Conservation (phyloP, 92 coral and sea anemone species). For the Heliopora coerulea region DNA sequence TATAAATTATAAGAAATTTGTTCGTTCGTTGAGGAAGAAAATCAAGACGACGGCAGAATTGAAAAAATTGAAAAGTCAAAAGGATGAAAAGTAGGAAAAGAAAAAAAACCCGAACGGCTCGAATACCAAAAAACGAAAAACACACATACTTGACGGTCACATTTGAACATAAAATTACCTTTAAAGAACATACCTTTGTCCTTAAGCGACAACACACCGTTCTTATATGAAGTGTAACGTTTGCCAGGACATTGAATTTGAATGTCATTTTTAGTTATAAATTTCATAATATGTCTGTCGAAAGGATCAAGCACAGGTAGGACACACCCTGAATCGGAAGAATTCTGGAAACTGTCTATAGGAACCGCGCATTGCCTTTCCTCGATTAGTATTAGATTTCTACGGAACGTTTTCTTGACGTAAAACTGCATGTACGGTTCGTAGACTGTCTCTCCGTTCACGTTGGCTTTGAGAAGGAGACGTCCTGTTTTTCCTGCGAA, state of each 20-base stretch:
- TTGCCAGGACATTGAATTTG: slow-evolving; percentile 66
- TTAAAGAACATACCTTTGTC: slow-evolving; percentile 21
- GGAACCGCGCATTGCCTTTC: slow-evolving; percentile 63
- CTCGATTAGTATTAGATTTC: slow-evolving; percentile 49
- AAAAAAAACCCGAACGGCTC: too few relatives aligned
- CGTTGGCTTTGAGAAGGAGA: slow-evolving; percentile 56
- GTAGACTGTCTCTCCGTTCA: slow-evolving; percentile 44
- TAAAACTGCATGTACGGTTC: slow-evolving; percentile 48
- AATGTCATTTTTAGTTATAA: slow-evolving; percentile 46
- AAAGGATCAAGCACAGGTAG: slow-evolving; percentile 82
- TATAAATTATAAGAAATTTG: too few relatives aligned
- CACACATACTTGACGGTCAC: background rate
- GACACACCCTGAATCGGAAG: slow-evolving; percentile 53
- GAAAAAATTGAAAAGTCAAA: too few relatives aligned
- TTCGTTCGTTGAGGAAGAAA: too few relatives aligned
- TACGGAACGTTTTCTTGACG: slow-evolving; percentile 59
- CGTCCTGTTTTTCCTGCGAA: slow-evolving; percentile 47
- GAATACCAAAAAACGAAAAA: too few relatives aligned
- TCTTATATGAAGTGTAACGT: slow-evolving; percentile 62
- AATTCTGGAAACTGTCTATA: slow-evolving; percentile 20
- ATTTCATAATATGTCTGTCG: slow-evolving; percentile 62
- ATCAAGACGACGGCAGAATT: too few relatives aligned
- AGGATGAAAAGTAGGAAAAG: too few relatives aligned
- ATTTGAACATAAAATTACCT: background rate
- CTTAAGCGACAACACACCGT: slow-evolving; percentile 59